A percentile compares a stretch with the other conserved stretches of the same genome.
Conservation (phyloP, 2,797 vertebrate species). For the Myotis findleyi region DNA sequence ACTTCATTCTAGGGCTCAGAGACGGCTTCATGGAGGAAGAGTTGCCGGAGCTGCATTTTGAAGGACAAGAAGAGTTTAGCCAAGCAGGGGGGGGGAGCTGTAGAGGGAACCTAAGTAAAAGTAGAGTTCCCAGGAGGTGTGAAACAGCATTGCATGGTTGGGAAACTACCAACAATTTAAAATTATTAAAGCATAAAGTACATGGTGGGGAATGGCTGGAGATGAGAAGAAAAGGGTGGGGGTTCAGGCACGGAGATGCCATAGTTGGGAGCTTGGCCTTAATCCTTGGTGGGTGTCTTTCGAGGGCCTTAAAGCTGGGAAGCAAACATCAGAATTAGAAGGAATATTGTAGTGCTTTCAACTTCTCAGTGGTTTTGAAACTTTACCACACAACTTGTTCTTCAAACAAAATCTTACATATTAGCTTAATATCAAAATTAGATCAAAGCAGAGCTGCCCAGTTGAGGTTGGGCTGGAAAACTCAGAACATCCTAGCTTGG, state of each 20-base stretch:
- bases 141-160: background rate
- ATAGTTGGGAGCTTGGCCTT: background rate
- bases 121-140: background rate
- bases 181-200: background rate
- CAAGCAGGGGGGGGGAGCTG: background rate
- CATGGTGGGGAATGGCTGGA: background rate
- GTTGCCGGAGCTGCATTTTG: background rate
- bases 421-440: slow-evolving; percentile 45
- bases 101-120: background rate
- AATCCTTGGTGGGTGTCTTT: background rate
- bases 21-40: background rate
- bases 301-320: background rate
- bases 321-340: background rate
- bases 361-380: slow-evolving; percentile 31
- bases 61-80: background rate
- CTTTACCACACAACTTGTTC: slow-evolving; percentile 7
- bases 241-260: background rate
- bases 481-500: background rate
- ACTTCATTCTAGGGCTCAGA: background rate
- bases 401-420: background rate
- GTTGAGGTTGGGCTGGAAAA: background rate
- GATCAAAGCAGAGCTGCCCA: background rate
- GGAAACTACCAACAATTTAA: background rate
- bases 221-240: background rate
- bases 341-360: background rate